Evolutionary conservation across 64 coral and sea anemone genomes (phyloP), one percentile per base, ranked within the genome.

Genomic region (Cladopsammia gracilis): DNA sequence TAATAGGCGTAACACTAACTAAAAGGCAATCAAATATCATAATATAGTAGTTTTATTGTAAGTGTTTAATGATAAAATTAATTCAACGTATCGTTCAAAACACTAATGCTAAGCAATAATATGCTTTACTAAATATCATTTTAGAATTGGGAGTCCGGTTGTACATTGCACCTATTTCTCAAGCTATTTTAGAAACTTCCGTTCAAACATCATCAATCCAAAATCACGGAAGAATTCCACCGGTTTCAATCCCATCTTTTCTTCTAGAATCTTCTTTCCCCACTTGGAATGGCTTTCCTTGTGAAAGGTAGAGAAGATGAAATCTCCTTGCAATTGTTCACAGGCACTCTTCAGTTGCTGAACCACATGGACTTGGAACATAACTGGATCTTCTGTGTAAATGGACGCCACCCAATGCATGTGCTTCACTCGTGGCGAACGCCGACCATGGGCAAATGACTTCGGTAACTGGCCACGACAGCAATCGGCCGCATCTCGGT

Each of bases 231-330:
- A 97, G 45, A 97, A 97, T 6, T 97, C 92, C 77, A 94, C 95
- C 12, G 88, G 62, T 71, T 61, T 79, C 11, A 97, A 88, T 1
- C 87, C 71, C 2, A 97, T 14, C 18, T 82, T 84, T 24, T 90
- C 92, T 71, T 93, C 86, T 18, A 97, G 88, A 74, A 97, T 23
- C 76, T 88, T 88, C 26, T 90, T 93, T 45, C 92, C 87, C 44
- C 93, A 75, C 10, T 70, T 91, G 25, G 82, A 88, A 25, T 90
- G 81, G 15, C 88, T 69, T 61, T 62, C 69, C 19, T 88, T 77
- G 23, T 98, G 96, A 83, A 98, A 98, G 45, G 96, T 93, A 23
- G 92, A 98, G 71, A 98, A 94, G 24, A 98, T 91, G 34, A 91
- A 98, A 7, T 87, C 66, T 18, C 83, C 96, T 74, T 56, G 45